These are phyloP conservation scores for Cherax quadricarinatus DNA, from an alignment of 1,140 invertebrate genomes.

Conservation along the genomic window DNA sequence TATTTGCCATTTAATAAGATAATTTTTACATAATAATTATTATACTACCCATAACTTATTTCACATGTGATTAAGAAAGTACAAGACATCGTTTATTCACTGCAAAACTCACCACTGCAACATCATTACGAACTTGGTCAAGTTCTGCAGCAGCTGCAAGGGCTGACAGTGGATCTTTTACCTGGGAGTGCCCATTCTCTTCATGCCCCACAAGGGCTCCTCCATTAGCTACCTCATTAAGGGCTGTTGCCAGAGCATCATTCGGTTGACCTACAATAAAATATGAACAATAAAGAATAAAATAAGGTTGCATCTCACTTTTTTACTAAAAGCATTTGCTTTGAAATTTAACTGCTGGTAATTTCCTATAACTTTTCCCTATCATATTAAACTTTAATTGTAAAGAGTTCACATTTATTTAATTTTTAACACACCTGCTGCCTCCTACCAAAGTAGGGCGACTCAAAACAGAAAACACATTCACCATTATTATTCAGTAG, in stretches of 20 bases:
- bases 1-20: too few species aligned
- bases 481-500: too few species aligned
- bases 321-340: too few species aligned
- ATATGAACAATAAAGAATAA: neutral
- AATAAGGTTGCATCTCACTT: neutral
- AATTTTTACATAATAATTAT: too few species aligned
- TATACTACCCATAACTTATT: too few species aligned
- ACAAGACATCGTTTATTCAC: neutral
- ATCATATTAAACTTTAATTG: too few species aligned
- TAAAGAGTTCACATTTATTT: too few species aligned
- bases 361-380: too few species aligned
- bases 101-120: conserved; percentile 45
- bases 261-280: conserved; percentile 45
- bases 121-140: conserved; percentile 67
- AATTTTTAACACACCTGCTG: too few species aligned
- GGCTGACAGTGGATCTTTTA: conserved; percentile 66
- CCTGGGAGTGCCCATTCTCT: neutral
- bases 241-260: conserved; percentile 56
- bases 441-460: too few species aligned
- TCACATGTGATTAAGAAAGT: neutral
- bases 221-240: conserved; percentile 45
- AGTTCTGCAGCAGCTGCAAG: conserved; percentile 67
- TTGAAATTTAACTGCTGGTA: too few species aligned
- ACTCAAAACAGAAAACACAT: too few species aligned
- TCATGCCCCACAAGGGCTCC: conserved; percentile 28